A percentile compares a stretch with the other conserved stretches of the same genome.
Conservation (phyloP, 2,888 invertebrate genomes). For the Epistrophe grossulariae region DNA sequence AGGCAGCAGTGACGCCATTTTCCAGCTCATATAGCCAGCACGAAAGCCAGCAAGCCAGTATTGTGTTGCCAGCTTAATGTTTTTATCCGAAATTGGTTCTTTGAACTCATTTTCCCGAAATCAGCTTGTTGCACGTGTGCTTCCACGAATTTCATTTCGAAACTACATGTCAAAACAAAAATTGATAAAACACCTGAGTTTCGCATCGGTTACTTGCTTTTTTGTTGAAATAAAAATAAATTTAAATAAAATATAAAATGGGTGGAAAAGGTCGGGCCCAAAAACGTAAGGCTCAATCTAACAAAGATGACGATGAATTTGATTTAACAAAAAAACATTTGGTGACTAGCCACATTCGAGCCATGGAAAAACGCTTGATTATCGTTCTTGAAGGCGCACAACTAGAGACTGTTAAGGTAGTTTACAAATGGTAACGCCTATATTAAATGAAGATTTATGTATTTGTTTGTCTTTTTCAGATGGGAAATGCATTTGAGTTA, state of each 20-base stretch:
- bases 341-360: conserved; percentile 90
- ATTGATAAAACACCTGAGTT: too few relatives aligned
- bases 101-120: conserved; percentile 7
- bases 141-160: conserved; percentile 2
- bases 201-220: background rate
- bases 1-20: too few relatives aligned
- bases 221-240: background rate
- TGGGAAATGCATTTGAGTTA: conserved; percentile 94
- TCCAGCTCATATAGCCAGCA: too few relatives aligned
- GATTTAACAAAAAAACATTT: conserved; percentile 92
- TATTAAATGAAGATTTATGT: background rate
- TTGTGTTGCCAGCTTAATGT: background rate
- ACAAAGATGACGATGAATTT: conserved; percentile 88
- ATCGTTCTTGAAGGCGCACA: conserved; percentile 97
- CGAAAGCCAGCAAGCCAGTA: too few relatives aligned
- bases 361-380: conserved; percentile 95
- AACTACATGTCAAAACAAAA: conserved; percentile 36
- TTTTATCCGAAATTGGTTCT: background rate
- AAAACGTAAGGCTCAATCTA: conserved; percentile 80
- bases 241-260: conserved; percentile 74
- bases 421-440: conserved; percentile 6
- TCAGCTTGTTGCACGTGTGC: conserved; percentile 30
- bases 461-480: conserved; percentile 85
- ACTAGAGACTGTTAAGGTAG: conserved; percentile 97
- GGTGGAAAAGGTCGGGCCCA: conserved; percentile 81